Conservation (phyloP, 2,113 vertebrate genomes). For the Trachemys scripta region DNA sequence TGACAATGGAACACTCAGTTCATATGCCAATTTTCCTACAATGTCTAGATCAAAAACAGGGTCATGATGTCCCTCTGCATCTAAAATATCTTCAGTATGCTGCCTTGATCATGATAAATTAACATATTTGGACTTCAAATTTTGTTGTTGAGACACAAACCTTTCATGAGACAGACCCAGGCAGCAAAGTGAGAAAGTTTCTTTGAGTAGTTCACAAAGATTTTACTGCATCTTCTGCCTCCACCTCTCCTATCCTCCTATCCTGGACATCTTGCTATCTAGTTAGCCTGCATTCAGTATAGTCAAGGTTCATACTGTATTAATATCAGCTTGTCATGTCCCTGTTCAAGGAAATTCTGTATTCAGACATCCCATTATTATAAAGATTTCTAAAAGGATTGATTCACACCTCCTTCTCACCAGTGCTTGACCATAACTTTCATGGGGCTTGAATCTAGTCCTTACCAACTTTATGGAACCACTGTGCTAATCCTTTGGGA, state of each 20-base stretch:
- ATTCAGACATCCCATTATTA: background rate
- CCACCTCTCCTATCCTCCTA: background rate
- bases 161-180: background rate
- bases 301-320: background rate
- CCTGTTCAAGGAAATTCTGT: background rate
- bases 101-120: fast-evolving
- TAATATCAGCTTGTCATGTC: background rate
- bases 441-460: background rate
- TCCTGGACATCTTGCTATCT: background rate
- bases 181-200: background rate
- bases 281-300: background rate
- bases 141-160: background rate
- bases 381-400: background rate
- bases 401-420: background rate
- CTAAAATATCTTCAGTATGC: background rate
- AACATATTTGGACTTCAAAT: background rate
- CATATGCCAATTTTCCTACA: background rate
- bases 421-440: background rate
- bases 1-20: background rate
- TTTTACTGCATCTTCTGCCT: background rate
- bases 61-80: fast-evolving
- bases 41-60: fast-evolving
- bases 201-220: background rate
- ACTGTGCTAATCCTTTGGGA: background rate
- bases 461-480: no score